A percentile compares a stretch with the other conserved stretches of the same genome.
Conservation (phyloP, 2,797 vertebrate genomes). For the Cyprinella venusta region DNA sequence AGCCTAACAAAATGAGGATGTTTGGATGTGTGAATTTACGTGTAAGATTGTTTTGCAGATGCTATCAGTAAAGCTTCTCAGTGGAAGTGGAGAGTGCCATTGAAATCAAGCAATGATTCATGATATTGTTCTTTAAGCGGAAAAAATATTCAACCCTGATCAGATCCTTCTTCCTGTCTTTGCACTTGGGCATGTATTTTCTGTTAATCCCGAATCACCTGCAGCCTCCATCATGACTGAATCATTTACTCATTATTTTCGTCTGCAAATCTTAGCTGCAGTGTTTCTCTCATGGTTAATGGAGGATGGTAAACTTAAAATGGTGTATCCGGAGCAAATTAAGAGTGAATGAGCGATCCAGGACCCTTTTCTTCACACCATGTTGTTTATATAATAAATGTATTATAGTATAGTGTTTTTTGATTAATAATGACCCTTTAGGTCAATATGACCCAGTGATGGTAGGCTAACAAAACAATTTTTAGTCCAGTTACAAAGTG, state of each 20-base stretch:
- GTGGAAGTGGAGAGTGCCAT: neutral
- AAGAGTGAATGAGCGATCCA: neutral
- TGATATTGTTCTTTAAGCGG: slow-evolving; percentile 2
- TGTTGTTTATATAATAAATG: neutral
- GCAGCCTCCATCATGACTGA: neutral
- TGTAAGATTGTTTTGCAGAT: slow-evolving; percentile 14
- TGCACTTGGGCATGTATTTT: slow-evolving; percentile 20
- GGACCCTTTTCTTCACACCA: neutral
- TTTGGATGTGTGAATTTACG: neutral
- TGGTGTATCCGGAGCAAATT: neutral
- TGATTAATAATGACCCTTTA: neutral
- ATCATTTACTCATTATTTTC: neutral
- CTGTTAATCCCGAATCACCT: neutral
- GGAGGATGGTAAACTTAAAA: neutral
- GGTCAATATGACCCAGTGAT: neutral
- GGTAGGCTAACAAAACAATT: slow-evolving; percentile 3
- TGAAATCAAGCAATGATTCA: slow-evolving; percentile 42
- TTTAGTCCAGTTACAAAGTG: slow-evolving; percentile 32
- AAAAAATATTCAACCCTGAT: neutral
- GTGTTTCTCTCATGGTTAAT: neutral
- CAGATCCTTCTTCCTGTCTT: slow-evolving; percentile 30
- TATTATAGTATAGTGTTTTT: neutral
- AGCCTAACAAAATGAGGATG: slow-evolving; percentile 3
- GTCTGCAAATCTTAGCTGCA: neutral
- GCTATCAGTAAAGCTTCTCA: slow-evolving; percentile 3